Evolutionary conservation across 2,797 vertebrate species (phyloP).

Genomic region (Aeoliscus strigatus): DNA sequence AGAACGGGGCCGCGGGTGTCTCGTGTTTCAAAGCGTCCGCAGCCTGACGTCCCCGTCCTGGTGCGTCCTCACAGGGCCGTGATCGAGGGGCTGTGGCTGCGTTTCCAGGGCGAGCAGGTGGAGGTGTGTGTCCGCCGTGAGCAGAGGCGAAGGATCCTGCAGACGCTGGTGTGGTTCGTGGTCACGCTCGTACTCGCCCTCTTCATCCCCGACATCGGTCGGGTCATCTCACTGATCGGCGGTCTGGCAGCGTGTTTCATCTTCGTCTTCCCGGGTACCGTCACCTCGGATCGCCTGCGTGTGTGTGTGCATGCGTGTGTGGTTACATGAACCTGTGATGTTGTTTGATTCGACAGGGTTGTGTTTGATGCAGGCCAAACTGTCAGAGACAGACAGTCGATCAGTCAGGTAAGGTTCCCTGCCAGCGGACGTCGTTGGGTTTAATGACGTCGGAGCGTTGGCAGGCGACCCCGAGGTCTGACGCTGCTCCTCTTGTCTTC

Average conservation of each 20-base stretch:
- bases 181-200: slow-evolving; percentile 89
- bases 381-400: slow-evolving; percentile 84
- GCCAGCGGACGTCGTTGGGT: too few relatives aligned
- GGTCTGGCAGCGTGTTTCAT: slow-evolving; percentile 96
- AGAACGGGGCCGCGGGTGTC: too few relatives aligned
- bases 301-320: neutral
- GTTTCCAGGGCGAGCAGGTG: slow-evolving; percentile 82
- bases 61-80: slow-evolving; percentile 78
- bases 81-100: slow-evolving; percentile 93
- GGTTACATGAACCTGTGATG: neutral
- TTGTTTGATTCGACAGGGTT: slow-evolving; percentile 71
- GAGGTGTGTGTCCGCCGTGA: slow-evolving; percentile 88
- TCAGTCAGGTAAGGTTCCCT: slow-evolving; percentile 81
- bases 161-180: slow-evolving; percentile 88
- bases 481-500: too few relatives aligned
- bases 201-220: slow-evolving; percentile 94
- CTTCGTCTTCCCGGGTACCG: slow-evolving; percentile 88
- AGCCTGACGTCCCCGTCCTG: too few relatives aligned
- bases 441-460: too few relatives aligned
- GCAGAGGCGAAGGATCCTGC: slow-evolving; percentile 80
- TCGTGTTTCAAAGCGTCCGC: too few relatives aligned
- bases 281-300: neutral
- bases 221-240: slow-evolving; percentile 92
- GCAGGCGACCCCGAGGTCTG: too few relatives aligned
- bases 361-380: slow-evolving; percentile 89